These are phyloP conservation scores for Callorhinus ursinus DNA, from an alignment of 2,113 vertebrate genomes.

Conservation along the genomic window DNA sequence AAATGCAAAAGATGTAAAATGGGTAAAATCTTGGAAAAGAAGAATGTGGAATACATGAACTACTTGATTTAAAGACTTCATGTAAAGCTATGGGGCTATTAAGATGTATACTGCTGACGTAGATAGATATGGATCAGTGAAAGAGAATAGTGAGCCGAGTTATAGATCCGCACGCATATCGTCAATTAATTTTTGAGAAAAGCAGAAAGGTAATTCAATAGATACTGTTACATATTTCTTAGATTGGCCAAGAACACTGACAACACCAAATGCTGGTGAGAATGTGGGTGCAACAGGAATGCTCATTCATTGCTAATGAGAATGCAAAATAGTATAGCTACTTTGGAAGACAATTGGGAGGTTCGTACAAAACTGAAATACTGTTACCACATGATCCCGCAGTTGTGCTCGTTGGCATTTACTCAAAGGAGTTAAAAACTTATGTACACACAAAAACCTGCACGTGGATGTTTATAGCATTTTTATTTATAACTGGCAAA, in stretches of 20 bases:
- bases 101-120: not conserved
- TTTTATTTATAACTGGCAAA: not conserved
- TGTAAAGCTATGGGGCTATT: not conserved
- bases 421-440: not conserved
- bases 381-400: not conserved
- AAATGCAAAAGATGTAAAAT: not conserved
- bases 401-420: not conserved
- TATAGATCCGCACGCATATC: not conserved
- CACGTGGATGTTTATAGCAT: not conserved
- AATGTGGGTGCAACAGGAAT: not conserved
- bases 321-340: not conserved
- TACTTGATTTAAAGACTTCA: not conserved
- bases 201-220: not conserved
- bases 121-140: not conserved
- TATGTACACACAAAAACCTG: not conserved
- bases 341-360: not conserved
- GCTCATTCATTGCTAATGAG: not conserved
- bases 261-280: not conserved
- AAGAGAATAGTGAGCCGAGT: not conserved
- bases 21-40: not conserved
- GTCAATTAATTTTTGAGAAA: not conserved
- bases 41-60: not conserved
- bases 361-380: not conserved
- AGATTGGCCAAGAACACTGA: not conserved
- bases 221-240: not conserved